These are phyloP conservation scores for Gymnothorax javanicus DNA, from an alignment of 2,797 vertebrate species.

Conservation along the genomic window DNA sequence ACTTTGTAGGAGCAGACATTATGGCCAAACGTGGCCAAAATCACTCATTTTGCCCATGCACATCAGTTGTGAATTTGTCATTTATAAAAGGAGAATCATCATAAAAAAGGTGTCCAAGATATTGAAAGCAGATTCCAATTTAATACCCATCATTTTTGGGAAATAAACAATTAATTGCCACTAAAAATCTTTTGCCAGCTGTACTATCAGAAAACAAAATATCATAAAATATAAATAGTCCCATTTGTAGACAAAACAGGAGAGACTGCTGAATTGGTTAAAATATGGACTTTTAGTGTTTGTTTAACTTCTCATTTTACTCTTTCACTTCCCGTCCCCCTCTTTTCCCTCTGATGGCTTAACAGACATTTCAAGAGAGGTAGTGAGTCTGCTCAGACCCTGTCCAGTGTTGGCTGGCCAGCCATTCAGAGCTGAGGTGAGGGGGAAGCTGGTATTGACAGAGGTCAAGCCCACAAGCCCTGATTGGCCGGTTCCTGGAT, in stretches of 20 bases:
- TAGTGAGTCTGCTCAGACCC: slow-evolving; percentile 49
- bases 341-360: slow-evolving; percentile 39
- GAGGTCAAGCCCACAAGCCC: slow-evolving; percentile 49
- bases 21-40: neutral
- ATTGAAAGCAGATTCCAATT: neutral
- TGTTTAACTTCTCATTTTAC: slow-evolving; percentile 33
- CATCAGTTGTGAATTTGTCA: neutral
- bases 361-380: slow-evolving; percentile 37
- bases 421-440: slow-evolving; percentile 26
- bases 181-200: neutral
- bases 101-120: neutral
- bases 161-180: neutral
- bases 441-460: slow-evolving; percentile 39
- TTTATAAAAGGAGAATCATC: neutral
- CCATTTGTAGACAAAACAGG: neutral
- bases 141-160: neutral
- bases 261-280: neutral
- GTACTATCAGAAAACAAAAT: neutral
- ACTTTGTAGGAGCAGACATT: neutral
- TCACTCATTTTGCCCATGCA: neutral
- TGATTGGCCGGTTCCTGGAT: slow-evolving; percentile 46
- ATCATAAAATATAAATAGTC: neutral
- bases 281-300: neutral
- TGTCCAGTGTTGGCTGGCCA: slow-evolving; percentile 52
- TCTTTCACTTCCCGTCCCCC: slow-evolving; percentile 15